Evolutionary conservation across 2,113 vertebrate species (phyloP).

Genomic region (Amphilophus citrinellus): DNA sequence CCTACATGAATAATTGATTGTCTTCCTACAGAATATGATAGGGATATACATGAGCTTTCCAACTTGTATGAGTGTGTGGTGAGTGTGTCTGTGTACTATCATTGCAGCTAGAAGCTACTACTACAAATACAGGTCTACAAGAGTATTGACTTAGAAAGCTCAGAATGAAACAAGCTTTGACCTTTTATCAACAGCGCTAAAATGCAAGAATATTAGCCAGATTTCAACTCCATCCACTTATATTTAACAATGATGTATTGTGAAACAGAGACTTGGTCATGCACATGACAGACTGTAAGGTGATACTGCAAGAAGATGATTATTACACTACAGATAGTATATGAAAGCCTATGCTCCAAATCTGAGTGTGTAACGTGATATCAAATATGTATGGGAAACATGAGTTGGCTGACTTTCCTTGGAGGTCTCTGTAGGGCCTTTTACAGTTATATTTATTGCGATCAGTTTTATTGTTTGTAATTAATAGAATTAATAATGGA

Average conservation of each 20-base stretch:
- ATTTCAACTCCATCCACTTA: conserved; percentile 13
- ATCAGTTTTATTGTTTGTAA: background rate
- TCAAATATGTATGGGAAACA: conserved; percentile 38
- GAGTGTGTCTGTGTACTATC: conserved; percentile 7
- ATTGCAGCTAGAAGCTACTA: conserved; percentile 22
- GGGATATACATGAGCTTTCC: conserved; percentile 51
- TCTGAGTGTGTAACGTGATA: conserved; percentile 48
- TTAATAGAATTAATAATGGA: background rate
- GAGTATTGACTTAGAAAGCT: conserved; percentile 34
- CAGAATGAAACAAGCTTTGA: conserved; percentile 47
- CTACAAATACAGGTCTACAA: conserved; percentile 58
- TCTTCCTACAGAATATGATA: conserved; percentile 67
- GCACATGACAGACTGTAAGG: conserved; percentile 60
- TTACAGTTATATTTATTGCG: background rate
- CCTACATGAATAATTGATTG: conserved; percentile 78
- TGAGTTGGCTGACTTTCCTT: conserved; percentile 4
- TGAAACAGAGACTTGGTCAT: conserved; percentile 21
- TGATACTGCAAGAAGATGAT: conserved; percentile 39
- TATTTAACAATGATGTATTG: conserved; percentile 14
- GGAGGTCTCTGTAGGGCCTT: background rate
- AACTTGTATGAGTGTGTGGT: conserved; percentile 14
- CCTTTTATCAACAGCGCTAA: conserved; percentile 55
- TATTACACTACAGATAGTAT: conserved; percentile 31
- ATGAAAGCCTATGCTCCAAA: conserved; percentile 17
- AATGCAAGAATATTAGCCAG: conserved; percentile 60